A percentile compares a stretch with the other conserved stretches of the same genome.
These are phyloP conservation scores for Solen grandis DNA, from an alignment of 1,140 invertebrate species.

Conservation along the genomic window DNA sequence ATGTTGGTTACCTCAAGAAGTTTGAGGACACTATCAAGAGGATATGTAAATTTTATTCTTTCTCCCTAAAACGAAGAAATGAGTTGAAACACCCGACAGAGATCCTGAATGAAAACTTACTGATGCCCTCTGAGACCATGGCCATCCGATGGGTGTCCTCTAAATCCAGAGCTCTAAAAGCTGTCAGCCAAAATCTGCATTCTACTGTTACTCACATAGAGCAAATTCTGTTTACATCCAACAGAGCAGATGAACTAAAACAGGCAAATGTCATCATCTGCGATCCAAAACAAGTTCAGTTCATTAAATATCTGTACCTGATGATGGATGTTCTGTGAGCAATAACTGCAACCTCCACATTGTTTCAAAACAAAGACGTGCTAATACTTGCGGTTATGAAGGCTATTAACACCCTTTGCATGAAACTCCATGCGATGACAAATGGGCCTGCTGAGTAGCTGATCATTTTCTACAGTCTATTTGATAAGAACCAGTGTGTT, in stretches of 20 bases:
- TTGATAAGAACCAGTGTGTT: constrained; percentile 2
- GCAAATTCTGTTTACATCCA: constrained; percentile 15
- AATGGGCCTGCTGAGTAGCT: constrained; percentile 18
- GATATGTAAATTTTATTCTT: constrained; percentile 42
- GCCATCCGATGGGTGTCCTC: constrained; percentile 47
- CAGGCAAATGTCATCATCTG: constrained; percentile 15
- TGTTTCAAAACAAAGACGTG: constrained; percentile 52
- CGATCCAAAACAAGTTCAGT: constrained; percentile 32
- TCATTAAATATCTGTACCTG: constrained; percentile 46
- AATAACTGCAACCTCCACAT: constrained; percentile 20
- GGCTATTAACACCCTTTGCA: constrained; percentile 25
- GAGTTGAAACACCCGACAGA: constrained; percentile 36
- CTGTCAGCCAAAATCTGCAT: constrained; percentile 32
- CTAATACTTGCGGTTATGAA: constrained; percentile 41
- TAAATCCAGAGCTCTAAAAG: constrained; percentile 28
- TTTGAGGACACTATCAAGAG: constrained; percentile 47
- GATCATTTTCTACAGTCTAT: constrained; percentile 1
- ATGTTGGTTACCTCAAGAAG: constrained; percentile 45
- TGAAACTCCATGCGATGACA: constrained; percentile 28
- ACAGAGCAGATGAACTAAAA: constrained; percentile 31
- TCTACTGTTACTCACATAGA: constrained; percentile 38
- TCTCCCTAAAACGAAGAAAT: constrained; percentile 18
- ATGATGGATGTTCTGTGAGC: constrained; percentile 36
- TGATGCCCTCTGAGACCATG: constrained; percentile 44
- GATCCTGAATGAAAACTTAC: constrained; percentile 15